Evolutionary conservation across 1,140 invertebrate species (phyloP), one percentile per base, ranked within the genome.

Genomic region (Hycleus cichorii): DNA sequence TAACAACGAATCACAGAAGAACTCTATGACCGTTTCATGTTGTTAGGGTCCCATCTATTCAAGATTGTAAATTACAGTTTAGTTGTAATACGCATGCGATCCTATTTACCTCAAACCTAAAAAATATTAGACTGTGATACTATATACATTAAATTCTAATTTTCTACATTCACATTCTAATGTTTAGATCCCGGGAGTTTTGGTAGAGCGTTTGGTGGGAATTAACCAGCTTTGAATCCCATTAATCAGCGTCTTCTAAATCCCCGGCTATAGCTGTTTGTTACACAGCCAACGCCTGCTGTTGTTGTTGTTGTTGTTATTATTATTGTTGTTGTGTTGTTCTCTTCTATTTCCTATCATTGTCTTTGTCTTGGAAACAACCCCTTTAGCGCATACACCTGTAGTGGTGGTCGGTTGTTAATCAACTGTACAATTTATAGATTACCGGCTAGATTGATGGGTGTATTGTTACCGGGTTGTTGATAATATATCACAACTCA

Each of bases 221-320:
- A 72, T 72, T 71, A 72, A 71, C 64, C 69, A 64, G 71, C 71
- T 72, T 69, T 67, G 69, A 67, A 72, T 71, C 69, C 63, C 71
- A 72, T 72, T 72, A 72, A 72, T 72, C 71, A 72, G 71, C 69
- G 71, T 71, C 71, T 64, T 54, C 61, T 67, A 72, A 72, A 72
- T 70, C 71, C 71, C 40, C 63, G 57, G 69, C 62, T 71, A 71
- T 71, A 60, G 67, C 66, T 72, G 71, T 71, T 71, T 71, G 71
- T 70, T 72, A 69, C 66, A 42, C 9, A 62, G 55, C 52, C 50
- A 63, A 65, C 60, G 55, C 50, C 56, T 55, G 56, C 59, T 57
- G 45, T 42, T n/a, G 9, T 10, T 42, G 4, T 10, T 10, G 40
- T 4, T 42, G 2, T 12, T 12, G 1, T 12, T 12, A 18, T 18